Conservation (phyloP, 2,113 vertebrate species). For the Odontophorus gujanensis region DNA sequence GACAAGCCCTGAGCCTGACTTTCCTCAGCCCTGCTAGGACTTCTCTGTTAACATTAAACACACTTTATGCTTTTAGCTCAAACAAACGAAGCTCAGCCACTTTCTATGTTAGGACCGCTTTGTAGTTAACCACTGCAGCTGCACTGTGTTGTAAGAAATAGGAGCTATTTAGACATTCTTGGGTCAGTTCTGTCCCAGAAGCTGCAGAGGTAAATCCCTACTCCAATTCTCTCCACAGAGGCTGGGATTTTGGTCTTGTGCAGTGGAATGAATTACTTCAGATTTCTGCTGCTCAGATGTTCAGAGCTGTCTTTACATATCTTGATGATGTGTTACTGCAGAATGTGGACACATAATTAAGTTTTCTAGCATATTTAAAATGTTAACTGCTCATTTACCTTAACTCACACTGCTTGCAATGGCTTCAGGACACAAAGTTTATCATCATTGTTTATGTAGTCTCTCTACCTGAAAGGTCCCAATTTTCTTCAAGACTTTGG, state of each 20-base stretch:
- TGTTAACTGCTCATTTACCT: background rate
- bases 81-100: background rate
- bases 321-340: fast-evolving
- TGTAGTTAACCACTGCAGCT: background rate
- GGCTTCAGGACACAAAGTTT: background rate
- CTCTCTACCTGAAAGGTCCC: background rate
- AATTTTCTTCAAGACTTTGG: background rate
- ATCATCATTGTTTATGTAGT: background rate
- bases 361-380: background rate
- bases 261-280: background rate
- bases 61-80: background rate
- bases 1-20: background rate
- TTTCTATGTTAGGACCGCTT: background rate
- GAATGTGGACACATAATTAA: background rate
- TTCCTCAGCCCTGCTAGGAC: background rate
- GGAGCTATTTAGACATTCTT: background rate
- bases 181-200: background rate
- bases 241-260: background rate
- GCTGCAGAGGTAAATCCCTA: background rate
- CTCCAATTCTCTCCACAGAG: background rate
- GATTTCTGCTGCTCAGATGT: background rate
- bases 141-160: background rate
- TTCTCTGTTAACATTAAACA: background rate
- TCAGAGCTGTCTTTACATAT: background rate
- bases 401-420: background rate